Conservation (phyloP, 2,113 vertebrate genomes). For the Etheostoma spectabile region DNA sequence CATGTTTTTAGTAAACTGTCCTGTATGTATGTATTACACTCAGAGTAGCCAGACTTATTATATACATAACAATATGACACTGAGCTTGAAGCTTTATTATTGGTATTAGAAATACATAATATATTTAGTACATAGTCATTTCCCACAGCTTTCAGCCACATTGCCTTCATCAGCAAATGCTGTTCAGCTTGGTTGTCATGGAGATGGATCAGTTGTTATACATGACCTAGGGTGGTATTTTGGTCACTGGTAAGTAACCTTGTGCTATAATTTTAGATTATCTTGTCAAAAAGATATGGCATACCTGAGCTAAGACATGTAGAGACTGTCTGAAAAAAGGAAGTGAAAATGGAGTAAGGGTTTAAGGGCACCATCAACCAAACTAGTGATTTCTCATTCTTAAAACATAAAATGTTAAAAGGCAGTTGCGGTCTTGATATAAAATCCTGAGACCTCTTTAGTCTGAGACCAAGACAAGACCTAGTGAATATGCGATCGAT, state of each 20-base stretch:
- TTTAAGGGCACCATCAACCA: background rate
- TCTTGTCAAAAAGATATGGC: background rate
- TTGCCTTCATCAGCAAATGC: background rate
- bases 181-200: background rate
- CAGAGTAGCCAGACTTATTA: background rate
- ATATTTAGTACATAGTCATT: background rate
- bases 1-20: background rate
- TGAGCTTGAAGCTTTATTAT: background rate
- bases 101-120: background rate
- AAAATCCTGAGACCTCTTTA: too few relatives aligned
- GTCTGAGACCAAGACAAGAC: too few relatives aligned
- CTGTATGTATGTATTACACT: background rate
- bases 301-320: background rate
- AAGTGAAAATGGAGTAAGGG: background rate
- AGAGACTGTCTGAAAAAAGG: background rate
- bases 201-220: background rate
- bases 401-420: background rate
- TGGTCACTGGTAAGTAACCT: background rate
- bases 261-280: background rate
- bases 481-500: too few relatives aligned
- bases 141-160: background rate
- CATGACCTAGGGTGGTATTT: background rate
- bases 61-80: background rate
- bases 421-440: too few relatives aligned
- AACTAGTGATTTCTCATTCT: background rate